Percentiles rank a stretch among this genome's conserved stretches.
Evolutionary conservation across 2,888 invertebrate species (phyloP).

Genomic region (Ornithoptera priamus): DNA sequence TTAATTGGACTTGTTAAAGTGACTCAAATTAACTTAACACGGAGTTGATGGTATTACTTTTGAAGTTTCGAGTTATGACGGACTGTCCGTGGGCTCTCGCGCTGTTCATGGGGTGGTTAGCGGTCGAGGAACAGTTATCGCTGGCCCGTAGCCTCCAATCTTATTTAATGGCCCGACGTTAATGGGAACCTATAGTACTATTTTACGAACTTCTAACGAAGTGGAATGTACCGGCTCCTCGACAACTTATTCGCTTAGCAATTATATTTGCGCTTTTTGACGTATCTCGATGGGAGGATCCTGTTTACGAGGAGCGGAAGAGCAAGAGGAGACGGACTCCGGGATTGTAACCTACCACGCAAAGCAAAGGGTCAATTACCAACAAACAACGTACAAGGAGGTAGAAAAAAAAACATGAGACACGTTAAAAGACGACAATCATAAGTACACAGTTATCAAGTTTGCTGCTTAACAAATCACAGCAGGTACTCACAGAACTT

Average conservation of each 20-base stretch:
- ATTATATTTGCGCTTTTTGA: constrained; percentile 25
- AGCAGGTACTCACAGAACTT: no score
- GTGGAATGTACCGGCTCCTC: constrained; percentile 29
- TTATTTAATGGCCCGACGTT: constrained; percentile 57
- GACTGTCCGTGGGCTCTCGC: constrained; percentile 64
- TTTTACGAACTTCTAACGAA: constrained; percentile 39
- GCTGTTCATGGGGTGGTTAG: constrained; percentile 66
- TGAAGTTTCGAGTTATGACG: constrained; percentile 77
- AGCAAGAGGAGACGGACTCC: no score
- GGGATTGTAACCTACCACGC: no score
- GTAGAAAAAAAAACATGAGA: no score
- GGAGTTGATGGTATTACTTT: constrained; percentile 80
- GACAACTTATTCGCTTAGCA: constrained; percentile 20
- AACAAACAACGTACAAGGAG: no score
- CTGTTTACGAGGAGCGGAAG: no score
- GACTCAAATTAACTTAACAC: constrained; percentile 81
- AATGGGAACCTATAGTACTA: constrained; percentile 59
- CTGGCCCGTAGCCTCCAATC: constrained; percentile 51
- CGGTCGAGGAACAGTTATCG: constrained; percentile 67
- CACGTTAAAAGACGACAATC: no score
- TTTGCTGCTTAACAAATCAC: no score
- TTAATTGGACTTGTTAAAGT: constrained; percentile 81
- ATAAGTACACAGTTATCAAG: no score
- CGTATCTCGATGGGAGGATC: not conserved
- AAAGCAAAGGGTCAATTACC: no score